Conservation (phyloP, 1,140 invertebrate genomes). For the Zaprionus nigranus region DNA sequence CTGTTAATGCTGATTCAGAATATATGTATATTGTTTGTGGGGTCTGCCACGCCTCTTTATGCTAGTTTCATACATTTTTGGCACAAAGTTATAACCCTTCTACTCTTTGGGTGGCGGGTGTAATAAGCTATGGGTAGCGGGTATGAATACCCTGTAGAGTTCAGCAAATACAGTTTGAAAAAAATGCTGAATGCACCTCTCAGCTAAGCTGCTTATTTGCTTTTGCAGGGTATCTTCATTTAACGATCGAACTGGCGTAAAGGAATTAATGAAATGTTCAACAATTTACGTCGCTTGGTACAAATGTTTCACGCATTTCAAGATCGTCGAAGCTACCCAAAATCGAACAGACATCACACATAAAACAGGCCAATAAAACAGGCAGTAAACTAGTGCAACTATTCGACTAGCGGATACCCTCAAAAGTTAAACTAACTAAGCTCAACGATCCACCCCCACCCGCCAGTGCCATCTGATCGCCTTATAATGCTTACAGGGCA, state of each 20-base stretch:
- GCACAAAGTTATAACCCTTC: too few species aligned
- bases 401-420: conserved; percentile 4
- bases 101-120: too few species aligned
- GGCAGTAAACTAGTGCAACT: background rate
- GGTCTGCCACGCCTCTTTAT: too few species aligned
- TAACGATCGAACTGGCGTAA: background rate
- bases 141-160: too few species aligned
- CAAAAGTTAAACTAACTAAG: background rate
- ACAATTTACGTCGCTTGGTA: conserved; percentile 7
- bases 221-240: conserved; percentile 13
- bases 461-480: background rate
- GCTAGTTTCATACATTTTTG: too few species aligned
- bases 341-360: conserved; percentile 25
- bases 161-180: background rate
- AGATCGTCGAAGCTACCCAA: conserved; percentile 23
- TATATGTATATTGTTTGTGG: too few species aligned
- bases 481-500: background rate
- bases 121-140: too few species aligned
- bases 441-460: background rate
- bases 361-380: conserved; percentile 23
- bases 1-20: too few species aligned
- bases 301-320: conserved; percentile 24
- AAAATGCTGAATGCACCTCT: background rate
- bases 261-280: conserved; percentile 24
- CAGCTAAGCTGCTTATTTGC: background rate